Base-by-base conservation (phyloP, 2,888 invertebrate species). In the Eupithecia exiguata region DNA sequence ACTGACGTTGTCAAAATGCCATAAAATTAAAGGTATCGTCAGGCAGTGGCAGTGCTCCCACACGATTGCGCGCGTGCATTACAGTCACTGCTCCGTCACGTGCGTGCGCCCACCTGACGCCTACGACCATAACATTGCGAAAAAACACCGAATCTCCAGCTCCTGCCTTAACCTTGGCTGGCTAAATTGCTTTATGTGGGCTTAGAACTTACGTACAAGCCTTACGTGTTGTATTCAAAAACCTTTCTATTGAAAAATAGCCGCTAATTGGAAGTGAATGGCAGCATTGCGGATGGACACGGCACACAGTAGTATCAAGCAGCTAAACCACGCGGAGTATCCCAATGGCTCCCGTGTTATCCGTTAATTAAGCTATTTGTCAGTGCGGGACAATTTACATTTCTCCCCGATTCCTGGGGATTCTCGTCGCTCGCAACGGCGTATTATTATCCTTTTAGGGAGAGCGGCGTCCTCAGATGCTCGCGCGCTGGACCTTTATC, bases 361-460 rank as follows among this genome's bases (percentile, higher is more conserved):
- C 88, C 89, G 92, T 93, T 94, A 94, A 94, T 94, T 93, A 94
- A 94, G 94, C 93, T 92, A 94, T 94, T 94, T 94, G 94, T 94
- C 94, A 90, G 91, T 87, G 87, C 89, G 86, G 87, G 84, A 87
- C 90, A 89, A 93, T 94, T 94, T 94, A 93, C 93, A 94, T 94
- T 93, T 93, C 92, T 92, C 88, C 87, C 80, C 86, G 87, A 89
- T 88, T 89, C 90, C 89, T 88, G 85, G 87, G 86, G 88, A 88
- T 87, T 88, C 86, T 88, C 82, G 83, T 83, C 85, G 84, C 84
- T 85, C 88, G 88, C 86, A 92, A 93, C 93, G 93, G 91, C 92
- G 93, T 92, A 94, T 94, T 94, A 94, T 94, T 94, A 92, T 93
- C 94, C 94, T 92, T 94, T 94, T 94, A 94, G 93, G 94, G 93